A percentile compares a stretch with the other conserved stretches of the same genome.
Conservation (phyloP, 2,797 vertebrate genomes). For the Tinamus major region DNA sequence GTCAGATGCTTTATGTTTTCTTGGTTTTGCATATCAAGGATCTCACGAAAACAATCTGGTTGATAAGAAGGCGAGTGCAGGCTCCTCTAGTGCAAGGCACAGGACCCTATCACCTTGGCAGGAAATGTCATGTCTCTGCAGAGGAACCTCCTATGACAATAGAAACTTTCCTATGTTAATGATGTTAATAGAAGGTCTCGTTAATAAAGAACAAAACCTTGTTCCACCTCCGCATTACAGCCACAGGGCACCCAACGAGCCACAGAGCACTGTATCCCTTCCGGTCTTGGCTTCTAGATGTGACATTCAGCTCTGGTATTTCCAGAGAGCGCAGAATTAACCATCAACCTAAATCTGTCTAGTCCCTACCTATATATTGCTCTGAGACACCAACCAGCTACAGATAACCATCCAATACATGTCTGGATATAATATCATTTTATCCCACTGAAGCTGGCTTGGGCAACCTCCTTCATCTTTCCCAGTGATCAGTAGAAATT, state of each 20-base stretch:
- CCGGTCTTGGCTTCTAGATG: neutral
- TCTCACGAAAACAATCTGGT: accelerated
- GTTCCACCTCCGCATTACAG: neutral
- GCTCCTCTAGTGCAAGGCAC: neutral
- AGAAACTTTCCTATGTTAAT: neutral
- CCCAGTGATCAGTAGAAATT: neutral
- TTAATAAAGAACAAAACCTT: neutral
- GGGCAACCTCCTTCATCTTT: neutral
- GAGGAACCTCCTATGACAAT: neutral
- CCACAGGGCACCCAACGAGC: neutral
- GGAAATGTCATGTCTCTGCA: neutral
- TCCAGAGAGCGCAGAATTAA: neutral
- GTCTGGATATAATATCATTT: neutral
- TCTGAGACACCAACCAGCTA: neutral
- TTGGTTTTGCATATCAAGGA: neutral
- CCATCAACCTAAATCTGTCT: neutral
- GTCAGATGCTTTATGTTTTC: accelerated
- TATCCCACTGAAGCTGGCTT: neutral
- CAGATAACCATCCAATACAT: accelerated
- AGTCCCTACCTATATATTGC: neutral
- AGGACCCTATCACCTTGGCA: neutral
- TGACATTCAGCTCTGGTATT: neutral
- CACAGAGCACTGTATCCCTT: accelerated
- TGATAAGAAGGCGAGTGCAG: neutral
- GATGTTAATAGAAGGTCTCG: neutral